Base-by-base conservation (phyloP, 2,888 invertebrate species). In the Terebella lapidaria region DNA sequence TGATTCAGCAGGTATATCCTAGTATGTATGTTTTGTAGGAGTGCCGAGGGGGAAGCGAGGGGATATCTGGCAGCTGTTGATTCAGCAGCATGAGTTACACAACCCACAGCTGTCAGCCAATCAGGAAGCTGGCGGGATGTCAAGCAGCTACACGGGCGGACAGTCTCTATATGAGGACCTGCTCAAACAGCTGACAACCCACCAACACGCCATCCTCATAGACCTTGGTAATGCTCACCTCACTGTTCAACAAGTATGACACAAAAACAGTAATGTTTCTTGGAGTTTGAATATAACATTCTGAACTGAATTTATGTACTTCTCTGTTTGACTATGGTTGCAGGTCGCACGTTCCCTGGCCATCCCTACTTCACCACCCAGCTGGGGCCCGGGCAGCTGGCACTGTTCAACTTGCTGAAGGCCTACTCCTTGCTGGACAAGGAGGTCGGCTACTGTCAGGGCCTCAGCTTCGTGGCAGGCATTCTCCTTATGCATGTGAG, bases 401-500 rank as follows among this genome's bases (percentile, higher is more conserved):
- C 94, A 0, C 82, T 97, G 2, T 97, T 94, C 81, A 96, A 96
- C 83, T 84, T 96, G 24, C 83, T 97, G 28, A 97, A 97, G 80
- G 96, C 96, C 0, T 96, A 96, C 79, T 96, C 95, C 0, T 84
- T 96, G 27, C 81, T 95, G 42, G 96, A 97, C 80, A 89, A 90
- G 0, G 93, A 95, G 74, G 90, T 97, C 0, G 95, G 94, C 0
- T 96, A 96, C 80, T 96, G 96, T 70, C 96, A 97, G 82, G 96
- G 96, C 0, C 85, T 96, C 10, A 94, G 94, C 73, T 97, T 96
- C 75, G 92, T 96, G 1, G 95, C 94, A 63, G 96, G 94, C 15
- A 88, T 95, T 0, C 83, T 97, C 1, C 83, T 97, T 10, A 83
- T 97, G 70, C 96, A 97, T 82, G 94, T 94, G 81, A 87, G 90